Percentiles rank a stretch among this genome's conserved stretches.
phyloP scores from a whole-genome alignment of 2,888 invertebrate genomes.

The Stenichneumon culpator region DNA sequence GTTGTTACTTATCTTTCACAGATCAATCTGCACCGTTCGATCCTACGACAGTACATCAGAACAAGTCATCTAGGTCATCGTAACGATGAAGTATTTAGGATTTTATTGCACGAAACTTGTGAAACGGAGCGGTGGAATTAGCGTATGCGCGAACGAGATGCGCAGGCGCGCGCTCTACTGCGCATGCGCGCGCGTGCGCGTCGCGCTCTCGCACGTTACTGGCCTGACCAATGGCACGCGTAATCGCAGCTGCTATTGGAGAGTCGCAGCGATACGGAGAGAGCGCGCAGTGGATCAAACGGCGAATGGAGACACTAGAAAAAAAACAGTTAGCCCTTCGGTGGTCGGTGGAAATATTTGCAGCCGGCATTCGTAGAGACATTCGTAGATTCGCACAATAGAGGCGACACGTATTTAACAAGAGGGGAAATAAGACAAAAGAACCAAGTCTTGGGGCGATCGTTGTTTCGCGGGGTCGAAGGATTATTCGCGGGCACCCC shows the following conservation, averaged over 20 bases:
- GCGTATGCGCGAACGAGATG: not conserved
- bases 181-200: too few relatives aligned
- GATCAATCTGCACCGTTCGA: not conserved
- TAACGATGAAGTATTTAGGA: not conserved
- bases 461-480: not conserved
- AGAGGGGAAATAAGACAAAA: not conserved
- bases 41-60: not conserved
- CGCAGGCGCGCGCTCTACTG: too few relatives aligned
- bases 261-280: not conserved
- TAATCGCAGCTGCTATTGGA: not conserved
- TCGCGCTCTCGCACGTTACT: too few relatives aligned
- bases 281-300: not conserved
- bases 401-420: not conserved
- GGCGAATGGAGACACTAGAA: constrained; percentile 4
- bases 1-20: not conserved
- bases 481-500: not conserved
- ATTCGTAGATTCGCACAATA: not conserved
- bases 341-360: constrained; percentile 7
- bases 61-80: not conserved
- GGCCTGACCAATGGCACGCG: too few relatives aligned
- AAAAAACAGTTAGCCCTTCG: constrained; percentile 9
- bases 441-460: not conserved
- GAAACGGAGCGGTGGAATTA: not conserved
- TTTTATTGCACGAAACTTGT: not conserved
- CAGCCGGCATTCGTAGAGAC: constrained; percentile 3